phyloP scores from a whole-genome alignment of 2,797 vertebrate genomes.

The Okamejei kenojei region DNA sequence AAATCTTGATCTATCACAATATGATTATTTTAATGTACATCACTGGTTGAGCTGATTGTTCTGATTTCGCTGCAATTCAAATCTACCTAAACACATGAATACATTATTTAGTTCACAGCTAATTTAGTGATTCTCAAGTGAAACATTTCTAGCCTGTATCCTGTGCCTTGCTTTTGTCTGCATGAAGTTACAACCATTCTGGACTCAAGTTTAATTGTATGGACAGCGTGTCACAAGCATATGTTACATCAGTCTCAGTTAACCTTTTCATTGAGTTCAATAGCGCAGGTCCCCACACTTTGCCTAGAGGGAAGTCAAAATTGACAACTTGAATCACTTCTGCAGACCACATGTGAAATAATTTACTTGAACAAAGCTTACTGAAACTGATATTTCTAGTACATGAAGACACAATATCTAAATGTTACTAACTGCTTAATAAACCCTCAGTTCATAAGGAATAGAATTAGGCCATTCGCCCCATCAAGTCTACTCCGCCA shows the following conservation, averaged over 20 bases:
- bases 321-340: too few species aligned
- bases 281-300: background rate
- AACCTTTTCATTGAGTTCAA: too few species aligned
- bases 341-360: too few species aligned
- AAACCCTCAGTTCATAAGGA: too few species aligned
- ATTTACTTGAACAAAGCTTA: too few species aligned
- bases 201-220: background rate
- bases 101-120: background rate
- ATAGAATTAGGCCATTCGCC: too few species aligned
- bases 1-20: background rate
- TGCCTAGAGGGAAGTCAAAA: too few species aligned
- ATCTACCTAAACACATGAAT: background rate
- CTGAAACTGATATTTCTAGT: too few species aligned
- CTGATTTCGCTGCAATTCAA: background rate
- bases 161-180: background rate
- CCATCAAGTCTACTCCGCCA: too few species aligned
- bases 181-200: background rate
- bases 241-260: too few species aligned
- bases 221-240: background rate
- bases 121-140: background rate
- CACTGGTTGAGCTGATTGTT: background rate
- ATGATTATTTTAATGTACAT: background rate
- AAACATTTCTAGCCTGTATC: background rate
- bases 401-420: too few species aligned
- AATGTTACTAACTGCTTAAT: too few species aligned